phyloP scores from a whole-genome alignment of 2,113 vertebrate genomes.

The Chauna torquata region DNA sequence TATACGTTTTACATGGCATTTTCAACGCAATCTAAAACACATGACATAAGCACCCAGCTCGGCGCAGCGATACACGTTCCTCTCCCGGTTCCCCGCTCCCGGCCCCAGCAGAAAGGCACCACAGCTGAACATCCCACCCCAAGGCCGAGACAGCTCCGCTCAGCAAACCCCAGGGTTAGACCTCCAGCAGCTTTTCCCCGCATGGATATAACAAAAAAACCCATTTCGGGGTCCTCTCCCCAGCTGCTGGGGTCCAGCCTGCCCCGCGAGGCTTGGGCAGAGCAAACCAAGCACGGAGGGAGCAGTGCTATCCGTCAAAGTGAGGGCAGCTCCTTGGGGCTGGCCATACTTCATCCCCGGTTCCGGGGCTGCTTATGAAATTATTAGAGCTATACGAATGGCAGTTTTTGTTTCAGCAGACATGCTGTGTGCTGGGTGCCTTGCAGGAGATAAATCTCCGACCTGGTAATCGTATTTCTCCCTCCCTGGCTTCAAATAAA shows the following conservation, averaged over 20 bases:
- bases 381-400: background rate
- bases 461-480: background rate
- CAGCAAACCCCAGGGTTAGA: too few relatives aligned
- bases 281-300: background rate
- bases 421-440: rapidly evolving
- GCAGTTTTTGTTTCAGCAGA: background rate
- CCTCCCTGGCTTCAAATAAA: background rate
- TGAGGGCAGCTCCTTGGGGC: background rate
- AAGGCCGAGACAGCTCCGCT: too few relatives aligned
- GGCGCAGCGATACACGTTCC: background rate
- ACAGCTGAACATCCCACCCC: background rate
- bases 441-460: background rate
- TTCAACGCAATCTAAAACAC: background rate
- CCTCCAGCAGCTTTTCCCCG: background rate
- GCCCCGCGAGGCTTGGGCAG: background rate
- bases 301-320: background rate
- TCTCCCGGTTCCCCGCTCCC: background rate
- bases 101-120: background rate
- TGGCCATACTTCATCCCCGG: background rate
- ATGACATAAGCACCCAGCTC: background rate
- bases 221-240: rapidly evolving
- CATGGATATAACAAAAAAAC: background rate
- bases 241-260: background rate
- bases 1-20: too few relatives aligned
- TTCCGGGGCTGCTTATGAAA: background rate